Base-by-base conservation (phyloP, 1,140 invertebrate species). In the Polypedilum vanderplanki region DNA sequence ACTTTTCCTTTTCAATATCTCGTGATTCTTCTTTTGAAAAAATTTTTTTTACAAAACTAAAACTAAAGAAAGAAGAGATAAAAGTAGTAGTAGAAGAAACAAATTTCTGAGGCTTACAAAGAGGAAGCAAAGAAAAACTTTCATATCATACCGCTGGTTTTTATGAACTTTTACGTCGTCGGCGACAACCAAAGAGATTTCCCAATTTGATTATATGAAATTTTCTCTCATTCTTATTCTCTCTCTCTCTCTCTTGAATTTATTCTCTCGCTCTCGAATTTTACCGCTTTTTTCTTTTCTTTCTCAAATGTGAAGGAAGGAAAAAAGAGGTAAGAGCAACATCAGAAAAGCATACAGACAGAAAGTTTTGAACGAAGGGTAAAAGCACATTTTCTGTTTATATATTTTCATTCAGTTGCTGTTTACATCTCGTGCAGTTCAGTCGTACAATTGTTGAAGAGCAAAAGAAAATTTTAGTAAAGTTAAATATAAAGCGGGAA, bases 341-440 rank as follows among this genome's bases (percentile, higher is more conserved):
- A 57, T 15, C 46, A 8, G 46, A 57, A 57, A 57, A 70, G 65
- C 65, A 70, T 70, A 17, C 46, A 18, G 65, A 18, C 46, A 57
- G n/a, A n/a, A n/a, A 57, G 41, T 46, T 9, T n/a, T 57, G 46
- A 57, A 17, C 17, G 65, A 70, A 70, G 65, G 65, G 65, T 70
- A 70, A 70, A 70, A 70, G 65, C 65, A 70, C 65, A 70, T 70
- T 70, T 70, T 33, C 24, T 70, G 65, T 70, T 70, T 70, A 70
- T 20, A 70, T 70, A 17, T 70, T 22, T 70, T 70, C 65, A 12
- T 70, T 70, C 65, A 70, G 65, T 70, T 70, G 65, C 17, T 70
- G 65, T 70, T 70, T 70, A 70, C 65, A 5, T 70, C 65, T 70
- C 65, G 65, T 70, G 65, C 18, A 0, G 20, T 70, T 70, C 65